A percentile compares a stretch with the other conserved stretches of the same genome.
Conservation (phyloP, 2,888 invertebrate genomes). For the Agrotis ipsilon region DNA sequence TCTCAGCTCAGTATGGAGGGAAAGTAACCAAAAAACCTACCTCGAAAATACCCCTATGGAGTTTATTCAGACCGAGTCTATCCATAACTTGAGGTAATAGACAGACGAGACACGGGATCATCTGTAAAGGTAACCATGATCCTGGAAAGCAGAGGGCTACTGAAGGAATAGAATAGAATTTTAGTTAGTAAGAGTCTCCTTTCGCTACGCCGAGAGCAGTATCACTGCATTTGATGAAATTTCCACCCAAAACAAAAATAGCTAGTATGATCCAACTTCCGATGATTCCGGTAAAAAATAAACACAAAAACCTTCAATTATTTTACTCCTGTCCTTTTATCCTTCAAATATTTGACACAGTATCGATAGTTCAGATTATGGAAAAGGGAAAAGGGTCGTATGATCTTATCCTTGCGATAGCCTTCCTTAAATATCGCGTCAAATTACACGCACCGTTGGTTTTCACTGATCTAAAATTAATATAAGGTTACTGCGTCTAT, state of each 20-base stretch:
- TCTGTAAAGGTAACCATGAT: no score
- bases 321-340: conserved; percentile 22
- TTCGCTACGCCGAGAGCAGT: no score
- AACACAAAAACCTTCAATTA: conserved; percentile 30
- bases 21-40: no score
- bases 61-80: no score
- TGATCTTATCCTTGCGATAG: conserved; percentile 41
- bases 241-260: not conserved
- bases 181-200: no score
- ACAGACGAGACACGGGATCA: no score
- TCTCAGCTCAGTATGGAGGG: no score
- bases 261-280: conserved; percentile 8
- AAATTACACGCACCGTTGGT: conserved; percentile 50
- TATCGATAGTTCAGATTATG: conserved; percentile 20
- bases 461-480: conserved; percentile 55
- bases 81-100: no score
- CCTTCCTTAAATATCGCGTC: conserved; percentile 46
- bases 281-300: conserved; percentile 23
- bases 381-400: conserved; percentile 36
- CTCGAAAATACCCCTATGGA: no score
- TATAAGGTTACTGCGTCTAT: conserved; percentile 25
- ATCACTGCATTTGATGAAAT: no score
- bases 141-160: no score
- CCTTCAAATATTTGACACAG: conserved; percentile 4
- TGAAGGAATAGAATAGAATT: no score